Percentiles rank a stretch among this genome's conserved stretches.
Conservation (phyloP, 2,797 vertebrate genomes). For the Antrozous pallidus region DNA sequence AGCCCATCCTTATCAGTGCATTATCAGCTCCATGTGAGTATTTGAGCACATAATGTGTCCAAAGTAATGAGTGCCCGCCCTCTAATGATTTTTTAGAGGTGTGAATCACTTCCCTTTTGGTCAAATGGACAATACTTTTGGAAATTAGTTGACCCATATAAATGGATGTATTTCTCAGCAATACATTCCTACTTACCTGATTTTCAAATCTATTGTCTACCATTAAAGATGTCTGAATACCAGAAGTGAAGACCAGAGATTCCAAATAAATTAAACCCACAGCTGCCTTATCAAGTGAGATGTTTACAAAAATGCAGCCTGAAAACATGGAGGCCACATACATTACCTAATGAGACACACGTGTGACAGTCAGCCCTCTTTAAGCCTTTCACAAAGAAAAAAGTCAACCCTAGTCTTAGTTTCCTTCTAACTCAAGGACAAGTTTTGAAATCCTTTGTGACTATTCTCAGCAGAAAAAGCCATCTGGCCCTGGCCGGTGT, state of each 20-base stretch:
- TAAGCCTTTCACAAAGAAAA: not conserved
- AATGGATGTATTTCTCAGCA: not conserved
- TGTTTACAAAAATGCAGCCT: not conserved
- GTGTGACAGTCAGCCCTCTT: not conserved
- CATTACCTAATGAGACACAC: not conserved
- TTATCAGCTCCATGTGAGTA: not conserved
- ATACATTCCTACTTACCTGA: not conserved
- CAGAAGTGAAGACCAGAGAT: not conserved
- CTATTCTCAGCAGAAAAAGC: not conserved
- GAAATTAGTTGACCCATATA: slow-evolving; percentile 30
- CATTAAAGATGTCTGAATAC: not conserved
- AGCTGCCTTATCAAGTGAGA: not conserved
- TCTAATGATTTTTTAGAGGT: slow-evolving; percentile 15
- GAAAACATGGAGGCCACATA: not conserved
- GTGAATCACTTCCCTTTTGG: slow-evolving; percentile 31
- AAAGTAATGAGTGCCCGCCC: not conserved
- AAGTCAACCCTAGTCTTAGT: not conserved
- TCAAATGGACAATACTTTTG: slow-evolving; percentile 38
- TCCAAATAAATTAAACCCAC: not conserved
- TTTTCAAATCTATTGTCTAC: slow-evolving; percentile 51
- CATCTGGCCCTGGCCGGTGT: no score
- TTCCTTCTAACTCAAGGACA: not conserved
- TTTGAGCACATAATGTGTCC: not conserved
- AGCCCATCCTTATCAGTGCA: not conserved
- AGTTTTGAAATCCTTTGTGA: not conserved